phyloP scores from a whole-genome alignment of 2,888 invertebrate species.

The Lithophane socia region DNA sequence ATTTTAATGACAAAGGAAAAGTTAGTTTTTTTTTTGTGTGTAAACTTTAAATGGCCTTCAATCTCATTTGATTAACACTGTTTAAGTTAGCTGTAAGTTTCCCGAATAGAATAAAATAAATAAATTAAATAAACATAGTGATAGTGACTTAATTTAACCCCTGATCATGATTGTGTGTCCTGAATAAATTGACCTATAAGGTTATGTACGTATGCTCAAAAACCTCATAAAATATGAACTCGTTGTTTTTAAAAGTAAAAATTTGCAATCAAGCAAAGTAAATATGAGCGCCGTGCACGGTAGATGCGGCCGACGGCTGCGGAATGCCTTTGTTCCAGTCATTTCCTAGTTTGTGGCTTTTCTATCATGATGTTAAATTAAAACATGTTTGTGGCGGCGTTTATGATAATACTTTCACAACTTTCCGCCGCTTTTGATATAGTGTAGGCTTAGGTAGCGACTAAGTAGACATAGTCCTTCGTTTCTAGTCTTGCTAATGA shows the following conservation, averaged over 20 bases:
- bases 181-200: not conserved
- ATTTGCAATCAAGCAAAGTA: slow-evolving; percentile 22
- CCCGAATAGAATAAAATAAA: not conserved
- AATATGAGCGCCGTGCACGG: slow-evolving; percentile 43
- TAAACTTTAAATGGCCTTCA: not conserved
- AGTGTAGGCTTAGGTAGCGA: not conserved
- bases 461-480: not conserved
- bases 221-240: not conserved
- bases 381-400: slow-evolving; percentile 13
- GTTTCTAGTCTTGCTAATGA: not conserved
- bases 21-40: not conserved
- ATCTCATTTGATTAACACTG: not conserved
- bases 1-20: not conserved
- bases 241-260: not conserved
- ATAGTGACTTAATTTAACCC: not conserved
- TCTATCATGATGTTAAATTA: slow-evolving; percentile 22
- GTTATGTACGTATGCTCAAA: not conserved
- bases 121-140: not conserved
- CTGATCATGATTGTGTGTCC: not conserved
- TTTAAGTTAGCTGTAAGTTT: not conserved
- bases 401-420: slow-evolving; percentile 5
- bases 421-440: slow-evolving; percentile 12
- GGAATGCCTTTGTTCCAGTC: slow-evolving; percentile 70
- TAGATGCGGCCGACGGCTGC: slow-evolving; percentile 66
- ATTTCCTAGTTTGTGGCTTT: slow-evolving; percentile 59